These are phyloP conservation scores for Wiebesia pumilae DNA, from an alignment of 1,140 invertebrate genomes.

Conservation along the genomic window DNA sequence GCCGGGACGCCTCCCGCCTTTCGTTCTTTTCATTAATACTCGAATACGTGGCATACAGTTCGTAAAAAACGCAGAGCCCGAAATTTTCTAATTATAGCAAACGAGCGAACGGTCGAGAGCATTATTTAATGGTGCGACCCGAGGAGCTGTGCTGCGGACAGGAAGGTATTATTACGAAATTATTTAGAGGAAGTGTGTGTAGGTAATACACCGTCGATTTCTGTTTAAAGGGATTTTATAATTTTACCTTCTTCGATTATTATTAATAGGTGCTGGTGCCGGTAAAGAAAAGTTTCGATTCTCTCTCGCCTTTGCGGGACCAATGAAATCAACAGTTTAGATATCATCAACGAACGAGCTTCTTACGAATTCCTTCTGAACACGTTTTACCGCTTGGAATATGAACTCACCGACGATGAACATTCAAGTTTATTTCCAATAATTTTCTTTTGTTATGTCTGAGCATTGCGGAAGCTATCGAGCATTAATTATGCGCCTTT, in stretches of 20 bases:
- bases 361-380: not conserved
- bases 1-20: not conserved
- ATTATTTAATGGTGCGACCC: constrained; percentile 42
- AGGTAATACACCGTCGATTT: constrained; percentile 3
- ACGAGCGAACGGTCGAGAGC: not conserved
- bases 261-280: not conserved
- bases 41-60: not conserved
- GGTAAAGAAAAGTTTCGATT: not conserved
- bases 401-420: not conserved
- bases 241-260: constrained; percentile 12
- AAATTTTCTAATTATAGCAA: constrained; percentile 50
- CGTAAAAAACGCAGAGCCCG: constrained; percentile 19
- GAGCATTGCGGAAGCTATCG: not conserved
- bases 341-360: not conserved
- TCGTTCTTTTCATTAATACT: constrained; percentile 13
- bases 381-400: not conserved
- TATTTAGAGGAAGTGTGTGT: constrained; percentile 22
- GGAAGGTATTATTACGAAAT: constrained; percentile 49
- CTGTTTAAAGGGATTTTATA: constrained; percentile 17
- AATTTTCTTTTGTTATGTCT: not conserved
- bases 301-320: not conserved
- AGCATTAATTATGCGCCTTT: not conserved
- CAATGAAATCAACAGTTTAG: not conserved
- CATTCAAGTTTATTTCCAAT: not conserved
- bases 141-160: constrained; percentile 39